phyloP scores from a whole-genome alignment of 2,113 vertebrate genomes.

The Electrona antarctica region DNA sequence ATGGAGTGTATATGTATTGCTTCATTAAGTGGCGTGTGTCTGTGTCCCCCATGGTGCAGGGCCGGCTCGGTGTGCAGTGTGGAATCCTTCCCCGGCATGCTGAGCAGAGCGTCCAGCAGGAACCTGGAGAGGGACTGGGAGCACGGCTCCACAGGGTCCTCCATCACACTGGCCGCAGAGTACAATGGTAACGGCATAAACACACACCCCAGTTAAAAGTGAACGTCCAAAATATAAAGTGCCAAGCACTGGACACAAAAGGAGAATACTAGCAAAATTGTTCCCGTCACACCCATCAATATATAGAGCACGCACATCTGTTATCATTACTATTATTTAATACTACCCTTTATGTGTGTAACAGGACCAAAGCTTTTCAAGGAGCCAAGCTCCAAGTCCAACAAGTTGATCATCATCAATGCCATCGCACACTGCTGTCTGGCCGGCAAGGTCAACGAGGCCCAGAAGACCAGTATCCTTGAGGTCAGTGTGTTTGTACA shows the following conservation, averaged over 20 bases:
- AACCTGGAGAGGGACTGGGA: conserved; percentile 97
- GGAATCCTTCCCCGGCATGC: conserved; percentile 85
- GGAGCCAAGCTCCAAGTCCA: conserved; percentile 95
- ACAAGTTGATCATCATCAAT: conserved; percentile 95
- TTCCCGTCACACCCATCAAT: no score
- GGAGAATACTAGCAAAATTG: no score
- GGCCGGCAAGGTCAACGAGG: conserved; percentile 94
- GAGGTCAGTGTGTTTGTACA: conserved; percentile 79
- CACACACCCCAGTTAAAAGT: no score
- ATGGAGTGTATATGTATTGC: conserved; percentile 1
- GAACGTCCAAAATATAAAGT: no score
- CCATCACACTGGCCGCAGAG: conserved; percentile 90
- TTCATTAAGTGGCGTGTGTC: not conserved
- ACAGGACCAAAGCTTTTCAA: conserved; percentile 94
- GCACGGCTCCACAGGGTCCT: conserved; percentile 91
- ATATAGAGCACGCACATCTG: no score
- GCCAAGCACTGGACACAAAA: no score
- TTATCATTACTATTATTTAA: no score
- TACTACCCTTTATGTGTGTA: not conserved
- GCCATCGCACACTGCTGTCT: conserved; percentile 95
- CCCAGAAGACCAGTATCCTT: conserved; percentile 89
- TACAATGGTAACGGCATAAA: conserved; percentile 84
- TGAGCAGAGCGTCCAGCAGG: conserved; percentile 90
- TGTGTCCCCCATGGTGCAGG: conserved; percentile 63
- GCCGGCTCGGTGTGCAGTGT: conserved; percentile 90